Base-by-base conservation (phyloP, 1,140 invertebrate species). In the Drosophila carrolli region DNA sequence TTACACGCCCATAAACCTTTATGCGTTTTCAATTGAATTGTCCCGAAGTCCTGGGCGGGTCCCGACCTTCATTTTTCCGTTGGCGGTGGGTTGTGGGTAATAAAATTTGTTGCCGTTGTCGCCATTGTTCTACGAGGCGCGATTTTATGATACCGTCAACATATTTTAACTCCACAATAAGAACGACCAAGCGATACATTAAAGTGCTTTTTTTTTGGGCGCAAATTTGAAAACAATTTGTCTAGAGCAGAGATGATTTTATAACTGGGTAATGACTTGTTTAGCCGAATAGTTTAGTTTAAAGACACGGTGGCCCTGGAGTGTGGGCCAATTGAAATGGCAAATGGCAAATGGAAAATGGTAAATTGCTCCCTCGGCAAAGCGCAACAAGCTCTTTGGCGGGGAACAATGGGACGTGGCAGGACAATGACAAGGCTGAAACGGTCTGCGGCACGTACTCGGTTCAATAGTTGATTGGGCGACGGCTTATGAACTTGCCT, bases 21-120 rank as follows among this genome's bases (percentile, higher is more conserved):
- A 78, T 78, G 76, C 59, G 23, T 73, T 78, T 78, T 78, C 76
- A 78, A 78, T 78, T 78, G 75, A 78, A 78, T 78, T 78, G 76
- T 66, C 66, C 75, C 51, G n/a, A 70, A 70, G 66, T 67, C 60
- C 37, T 19, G 37, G 29, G 9, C 10, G 32, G 7, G 19, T 35
- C 46, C 2, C 27, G 13, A 66, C 65, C 65, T 55, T 60, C 55
- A 59, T 59, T 38, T 59, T 60, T 59, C 29, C 23, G 10, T 23
- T 27, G 27, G 1, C 9, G 16, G 27, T 19, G 11, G 62, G 16
- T 27, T 57, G 51, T 51, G 56, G 74, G 75, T 35, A 77, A 77
- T 77, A 77, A 77, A 77, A 77, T 77, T 77, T 77, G 74, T 77
- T 77, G 75, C 58, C 63, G 63, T 68, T 75, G 71, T 75, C 72